phyloP scores from a whole-genome alignment of 2,113 vertebrate species.

The Sinocyclocheilus anophthalmus region DNA sequence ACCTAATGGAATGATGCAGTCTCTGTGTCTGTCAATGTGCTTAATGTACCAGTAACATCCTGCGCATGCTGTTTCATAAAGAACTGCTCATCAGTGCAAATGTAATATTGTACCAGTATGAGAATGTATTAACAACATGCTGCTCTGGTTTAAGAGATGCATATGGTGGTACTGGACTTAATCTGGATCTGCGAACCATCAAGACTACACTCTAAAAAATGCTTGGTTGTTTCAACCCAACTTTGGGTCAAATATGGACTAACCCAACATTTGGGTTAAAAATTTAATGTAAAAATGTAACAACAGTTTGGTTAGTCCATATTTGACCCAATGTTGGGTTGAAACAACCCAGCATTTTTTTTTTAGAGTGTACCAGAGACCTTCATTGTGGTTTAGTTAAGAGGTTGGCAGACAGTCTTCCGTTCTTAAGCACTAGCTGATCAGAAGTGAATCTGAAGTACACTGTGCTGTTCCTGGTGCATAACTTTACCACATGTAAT shows the following conservation, averaged over 20 bases:
- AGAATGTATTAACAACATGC: background rate
- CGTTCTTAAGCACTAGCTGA: slow-evolving; percentile 9
- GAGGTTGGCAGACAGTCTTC: slow-evolving; percentile 35
- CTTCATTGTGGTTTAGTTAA: background rate
- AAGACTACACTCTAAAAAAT: too few species aligned
- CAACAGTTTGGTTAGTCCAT: too few species aligned
- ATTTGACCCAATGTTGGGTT: too few species aligned
- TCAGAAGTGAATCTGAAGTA: background rate
- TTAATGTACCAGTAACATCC: slow-evolving; percentile 19
- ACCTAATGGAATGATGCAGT: slow-evolving; percentile 31
- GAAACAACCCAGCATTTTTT: too few species aligned
- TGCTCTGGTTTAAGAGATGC: too few species aligned
- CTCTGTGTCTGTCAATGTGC: slow-evolving; percentile 22
- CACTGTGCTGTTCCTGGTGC: background rate
- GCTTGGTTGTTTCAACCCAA: too few species aligned
- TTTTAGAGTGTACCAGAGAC: too few species aligned
- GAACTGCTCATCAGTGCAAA: background rate
- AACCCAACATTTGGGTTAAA: too few species aligned
- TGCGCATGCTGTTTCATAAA: slow-evolving; percentile 28
- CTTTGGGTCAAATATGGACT: too few species aligned
- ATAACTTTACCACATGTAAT: slow-evolving; percentile 25
- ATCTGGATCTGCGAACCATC: background rate
- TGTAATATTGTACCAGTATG: background rate
- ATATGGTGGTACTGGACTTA: too few species aligned
- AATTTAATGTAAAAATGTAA: too few species aligned